Percentiles rank a stretch among this genome's conserved stretches.
These are phyloP conservation scores for Calliopum simillimum DNA, from an alignment of 2,888 invertebrate genomes.

Conservation along the genomic window DNA sequence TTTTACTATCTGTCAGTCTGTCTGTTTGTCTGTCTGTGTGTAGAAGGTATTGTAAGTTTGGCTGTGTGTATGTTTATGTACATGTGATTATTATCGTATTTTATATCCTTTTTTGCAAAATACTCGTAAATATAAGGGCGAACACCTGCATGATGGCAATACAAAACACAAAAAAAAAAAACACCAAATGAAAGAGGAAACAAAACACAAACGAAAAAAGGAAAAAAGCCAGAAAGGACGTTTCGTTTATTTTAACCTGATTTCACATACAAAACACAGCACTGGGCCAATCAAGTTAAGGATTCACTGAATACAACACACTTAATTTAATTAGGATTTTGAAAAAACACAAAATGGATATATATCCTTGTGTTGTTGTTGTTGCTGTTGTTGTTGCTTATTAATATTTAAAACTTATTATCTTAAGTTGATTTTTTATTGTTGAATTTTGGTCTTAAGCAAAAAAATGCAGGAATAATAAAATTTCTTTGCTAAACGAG, in stretches of 20 bases:
- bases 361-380: slow-evolving; percentile 12
- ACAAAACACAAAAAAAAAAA: not conserved
- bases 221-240: not conserved
- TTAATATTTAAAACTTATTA: slow-evolving; percentile 1
- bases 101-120: slow-evolving; percentile 15
- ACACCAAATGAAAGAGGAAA: slow-evolving; percentile 6
- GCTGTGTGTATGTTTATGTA: not conserved
- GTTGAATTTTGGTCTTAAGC: not conserved
- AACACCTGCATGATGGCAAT: not conserved
- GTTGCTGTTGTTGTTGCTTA: not conserved
- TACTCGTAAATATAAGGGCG: not conserved
- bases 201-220: not conserved
- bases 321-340: slow-evolving; percentile 30
- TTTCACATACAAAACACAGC: slow-evolving; percentile 6
- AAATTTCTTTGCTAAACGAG: not conserved
- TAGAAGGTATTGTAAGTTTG: not conserved
- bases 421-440: not conserved
- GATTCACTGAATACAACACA: slow-evolving; percentile 14
- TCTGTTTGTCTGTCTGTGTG: too few relatives aligned
- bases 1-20: too few relatives aligned
- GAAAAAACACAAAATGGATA: not conserved
- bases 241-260: not conserved
- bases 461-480: not conserved
- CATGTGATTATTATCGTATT: not conserved
- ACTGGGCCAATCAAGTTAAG: slow-evolving; percentile 6